Evolutionary conservation across 2,888 invertebrate genomes (phyloP), one percentile per base, ranked within the genome.

Genomic region (Hypsopygia costalis): DNA sequence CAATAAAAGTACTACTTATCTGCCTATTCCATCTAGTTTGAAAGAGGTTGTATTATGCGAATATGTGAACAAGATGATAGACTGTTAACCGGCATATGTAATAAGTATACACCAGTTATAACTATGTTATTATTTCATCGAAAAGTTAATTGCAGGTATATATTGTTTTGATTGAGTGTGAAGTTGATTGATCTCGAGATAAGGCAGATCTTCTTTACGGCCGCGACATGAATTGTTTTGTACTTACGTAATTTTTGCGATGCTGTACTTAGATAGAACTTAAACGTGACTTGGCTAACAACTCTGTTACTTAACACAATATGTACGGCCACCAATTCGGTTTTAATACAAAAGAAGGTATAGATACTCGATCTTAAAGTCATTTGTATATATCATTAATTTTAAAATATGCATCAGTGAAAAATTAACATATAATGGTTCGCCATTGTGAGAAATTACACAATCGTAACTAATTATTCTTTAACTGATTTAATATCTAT

Each of bases 311-410:
- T n/a, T n/a, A n/a, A n/a, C n/a, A n/a, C n/a, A n/a, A n/a, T n/a
- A n/a, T n/a, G n/a, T n/a, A n/a, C n/a, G n/a, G n/a, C n/a, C n/a
- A n/a, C n/a, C n/a, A n/a, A n/a, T n/a, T n/a, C n/a, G n/a, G n/a
- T n/a, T n/a, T 65, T 63, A 62, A 63, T 50, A 72, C 68, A 70
- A 69, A 81, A 78, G 81, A 81, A 74, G 69, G 71, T 67, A 16
- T 4, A 69, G 69, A 75, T 69, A 72, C 56, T 56, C 60, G 64
- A 71, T 73, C 71, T 68, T 70, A 73, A 79, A 38, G 61, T 70
- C 75, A 71, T 76, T 78, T 71, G 65, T 57, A 58, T 57, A 58
- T 65, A 75, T 69, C 75, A 79, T 78, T 80, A 79, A 79, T 80
- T 76, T 68, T 71, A 72, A 72, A 75, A 74, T 74, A 73, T 72